These are phyloP conservation scores for Gobionotothen gibberifrons DNA, from an alignment of 2,797 vertebrate genomes.

Conservation along the genomic window DNA sequence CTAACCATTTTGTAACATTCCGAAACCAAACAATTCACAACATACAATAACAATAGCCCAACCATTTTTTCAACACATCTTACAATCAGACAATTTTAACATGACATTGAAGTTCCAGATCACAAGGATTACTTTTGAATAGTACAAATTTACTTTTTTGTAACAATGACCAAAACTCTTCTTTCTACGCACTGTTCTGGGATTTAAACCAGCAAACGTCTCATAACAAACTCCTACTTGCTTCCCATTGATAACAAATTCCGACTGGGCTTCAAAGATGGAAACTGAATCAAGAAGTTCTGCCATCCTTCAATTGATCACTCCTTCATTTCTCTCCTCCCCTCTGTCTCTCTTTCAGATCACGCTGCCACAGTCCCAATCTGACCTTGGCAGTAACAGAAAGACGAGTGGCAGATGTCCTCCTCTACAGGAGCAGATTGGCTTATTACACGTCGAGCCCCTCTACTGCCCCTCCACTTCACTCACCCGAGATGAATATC, in stretches of 20 bases:
- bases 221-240: background rate
- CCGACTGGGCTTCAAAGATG: slow-evolving; percentile 9
- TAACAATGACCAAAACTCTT: background rate
- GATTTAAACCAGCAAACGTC: background rate
- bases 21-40: background rate
- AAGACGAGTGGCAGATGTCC: slow-evolving; percentile 69
- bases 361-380: slow-evolving; percentile 3
- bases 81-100: background rate
- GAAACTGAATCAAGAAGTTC: slow-evolving; percentile 32
- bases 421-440: slow-evolving; percentile 55
- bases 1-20: background rate
- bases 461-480: too few relatives aligned
- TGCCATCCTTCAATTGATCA: slow-evolving; percentile 32
- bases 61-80: background rate
- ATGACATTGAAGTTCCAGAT: background rate
- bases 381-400: slow-evolving; percentile 47
- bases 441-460: too few relatives aligned
- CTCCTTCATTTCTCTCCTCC: background rate
- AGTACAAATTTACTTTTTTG: background rate
- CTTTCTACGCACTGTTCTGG: background rate
- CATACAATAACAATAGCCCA: too few relatives aligned
- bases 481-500: background rate
- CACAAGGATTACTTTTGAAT: background rate
- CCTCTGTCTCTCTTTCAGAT: slow-evolving; percentile 5
- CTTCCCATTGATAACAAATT: slow-evolving; percentile 17